Conservation (phyloP, 2,113 vertebrate genomes). For the Scophthalmus maximus region DNA sequence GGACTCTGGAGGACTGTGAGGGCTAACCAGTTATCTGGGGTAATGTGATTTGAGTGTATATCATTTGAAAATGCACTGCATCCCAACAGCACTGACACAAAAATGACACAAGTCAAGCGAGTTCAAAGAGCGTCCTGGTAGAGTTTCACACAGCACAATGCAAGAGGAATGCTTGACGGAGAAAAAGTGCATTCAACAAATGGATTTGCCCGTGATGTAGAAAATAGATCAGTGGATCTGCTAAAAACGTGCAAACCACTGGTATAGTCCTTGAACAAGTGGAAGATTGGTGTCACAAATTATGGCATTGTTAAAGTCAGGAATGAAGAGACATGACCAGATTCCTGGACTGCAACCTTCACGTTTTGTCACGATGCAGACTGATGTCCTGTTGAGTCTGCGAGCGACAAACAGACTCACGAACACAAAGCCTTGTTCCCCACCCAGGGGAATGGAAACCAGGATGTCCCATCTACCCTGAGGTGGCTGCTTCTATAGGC, state of each 20-base stretch:
- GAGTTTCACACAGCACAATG: too few species aligned
- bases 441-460: conserved; percentile 50
- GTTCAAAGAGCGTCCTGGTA: background rate
- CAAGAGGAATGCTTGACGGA: too few species aligned
- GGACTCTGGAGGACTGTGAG: background rate
- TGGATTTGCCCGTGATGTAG: background rate
- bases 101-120: background rate
- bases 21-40: background rate
- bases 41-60: background rate
- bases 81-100: background rate
- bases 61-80: background rate
- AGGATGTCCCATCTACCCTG: conserved; percentile 64
- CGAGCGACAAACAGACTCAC: conserved; percentile 25
- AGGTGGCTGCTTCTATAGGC: conserved; percentile 56
- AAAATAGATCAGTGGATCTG: background rate
- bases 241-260: background rate
- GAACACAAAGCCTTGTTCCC: conserved; percentile 56
- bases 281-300: background rate
- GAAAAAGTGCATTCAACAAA: background rate
- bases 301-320: background rate
- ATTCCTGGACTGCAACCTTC: conserved; percentile 19
- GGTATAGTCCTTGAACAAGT: background rate
- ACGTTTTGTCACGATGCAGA: conserved; percentile 37
- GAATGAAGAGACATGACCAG: background rate
- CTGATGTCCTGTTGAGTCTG: conserved; percentile 68